A percentile compares a stretch with the other conserved stretches of the same genome.
Evolutionary conservation across 1,140 invertebrate genomes (phyloP).

Genomic region (Eriocheir sinensis): DNA sequence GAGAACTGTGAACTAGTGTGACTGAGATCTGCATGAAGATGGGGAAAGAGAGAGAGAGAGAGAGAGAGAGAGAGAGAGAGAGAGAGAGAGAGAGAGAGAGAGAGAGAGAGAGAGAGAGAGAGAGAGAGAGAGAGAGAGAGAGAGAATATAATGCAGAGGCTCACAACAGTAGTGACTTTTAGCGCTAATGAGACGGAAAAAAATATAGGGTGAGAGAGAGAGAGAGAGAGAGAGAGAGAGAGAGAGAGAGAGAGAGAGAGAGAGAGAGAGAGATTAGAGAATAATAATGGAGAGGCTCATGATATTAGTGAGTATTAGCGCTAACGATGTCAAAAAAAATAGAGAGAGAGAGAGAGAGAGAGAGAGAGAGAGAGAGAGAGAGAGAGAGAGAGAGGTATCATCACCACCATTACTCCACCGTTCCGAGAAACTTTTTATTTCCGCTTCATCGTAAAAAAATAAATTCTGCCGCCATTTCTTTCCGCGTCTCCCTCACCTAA

Average conservation of each 20-base stretch:
- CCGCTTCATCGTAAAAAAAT: no score
- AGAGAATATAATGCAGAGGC: conserved; percentile 11
- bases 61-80: no score
- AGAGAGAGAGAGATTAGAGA: no score
- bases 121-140: conserved; percentile 52
- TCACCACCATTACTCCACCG: no score
- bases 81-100: neutral
- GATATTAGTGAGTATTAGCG: neutral
- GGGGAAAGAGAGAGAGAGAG: neutral
- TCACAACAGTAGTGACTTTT: neutral
- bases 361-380: conserved; percentile 19
- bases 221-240: neutral
- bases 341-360: conserved; percentile 38
- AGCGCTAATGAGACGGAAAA: neutral
- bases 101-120: conserved; percentile 34
- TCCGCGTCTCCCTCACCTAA: no score
- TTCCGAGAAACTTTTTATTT: no score
- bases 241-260: conserved; percentile 11
- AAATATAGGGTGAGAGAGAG: neutral
- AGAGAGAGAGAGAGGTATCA: no score
- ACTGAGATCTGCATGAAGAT: neutral
- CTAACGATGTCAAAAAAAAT: no score
- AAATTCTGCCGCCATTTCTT: no score
- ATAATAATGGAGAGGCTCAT: neutral
- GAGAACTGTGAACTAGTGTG: neutral